Conservation (phyloP, 2,797 vertebrate genomes). For the Protonibea diacanthus region DNA sequence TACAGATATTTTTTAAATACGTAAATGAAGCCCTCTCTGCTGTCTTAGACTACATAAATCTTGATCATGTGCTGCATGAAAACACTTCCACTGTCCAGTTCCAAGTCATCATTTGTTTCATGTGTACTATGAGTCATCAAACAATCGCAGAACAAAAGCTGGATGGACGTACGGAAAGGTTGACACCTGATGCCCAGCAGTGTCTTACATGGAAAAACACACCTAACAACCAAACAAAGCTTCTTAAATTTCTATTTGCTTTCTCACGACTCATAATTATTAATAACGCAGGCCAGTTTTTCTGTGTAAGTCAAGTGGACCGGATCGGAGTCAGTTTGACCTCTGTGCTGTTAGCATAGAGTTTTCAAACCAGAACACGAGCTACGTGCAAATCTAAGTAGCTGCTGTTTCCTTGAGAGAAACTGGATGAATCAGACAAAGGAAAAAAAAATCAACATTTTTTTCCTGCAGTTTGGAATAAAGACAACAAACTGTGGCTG, state of each 20-base stretch:
- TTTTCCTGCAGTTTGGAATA: not conserved
- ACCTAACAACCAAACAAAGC: not conserved
- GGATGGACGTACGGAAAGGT: not conserved
- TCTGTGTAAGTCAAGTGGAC: not conserved
- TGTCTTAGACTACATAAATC: no score
- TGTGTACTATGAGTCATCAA: not conserved
- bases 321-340: not conserved
- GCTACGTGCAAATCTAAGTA: not conserved
- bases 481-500: not conserved
- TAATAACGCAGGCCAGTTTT: no score
- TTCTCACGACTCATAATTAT: not conserved
- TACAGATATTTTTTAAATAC: no score
- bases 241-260: not conserved
- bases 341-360: not conserved
- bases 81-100: not conserved
- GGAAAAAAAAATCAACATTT: not conserved
- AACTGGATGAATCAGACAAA: not conserved
- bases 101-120: not conserved
- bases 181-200: not conserved
- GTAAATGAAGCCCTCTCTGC: no score
- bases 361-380: not conserved
- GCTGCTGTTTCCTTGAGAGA: not conserved
- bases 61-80: not conserved
- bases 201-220: not conserved
- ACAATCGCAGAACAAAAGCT: not conserved